A percentile compares a stretch with the other conserved stretches of the same genome.
These are phyloP conservation scores for Diadema setosum DNA, from an alignment of 35 echinoderm and acorn worm genomes.

Conservation along the genomic window DNA sequence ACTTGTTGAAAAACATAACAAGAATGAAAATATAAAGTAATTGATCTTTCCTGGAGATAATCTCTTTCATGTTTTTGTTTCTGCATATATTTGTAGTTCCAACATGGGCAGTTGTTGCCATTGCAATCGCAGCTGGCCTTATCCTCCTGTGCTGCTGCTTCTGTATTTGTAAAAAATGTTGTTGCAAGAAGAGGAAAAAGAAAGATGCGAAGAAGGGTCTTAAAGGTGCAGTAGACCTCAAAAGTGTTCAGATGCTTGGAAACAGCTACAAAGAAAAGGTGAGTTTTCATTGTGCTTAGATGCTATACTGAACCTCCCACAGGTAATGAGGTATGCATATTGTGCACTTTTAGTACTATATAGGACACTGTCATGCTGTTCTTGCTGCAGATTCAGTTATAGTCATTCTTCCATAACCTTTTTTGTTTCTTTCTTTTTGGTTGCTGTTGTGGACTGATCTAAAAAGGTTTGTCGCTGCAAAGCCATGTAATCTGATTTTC, in stretches of 20 bases:
- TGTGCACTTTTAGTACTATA: too few species aligned
- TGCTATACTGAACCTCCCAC: too few species aligned
- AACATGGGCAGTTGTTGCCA: constrained; percentile 71
- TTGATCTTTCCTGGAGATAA: neutral
- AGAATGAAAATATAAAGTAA: neutral
- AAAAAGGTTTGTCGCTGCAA: too few species aligned
- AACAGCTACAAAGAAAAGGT: constrained; percentile 98
- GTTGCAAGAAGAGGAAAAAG: constrained; percentile 98
- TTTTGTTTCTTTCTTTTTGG: too few species aligned
- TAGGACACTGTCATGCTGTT: too few species aligned
- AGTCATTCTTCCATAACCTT: too few species aligned
- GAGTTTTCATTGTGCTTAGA: constrained; percentile 6
- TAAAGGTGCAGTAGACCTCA: constrained; percentile 93
- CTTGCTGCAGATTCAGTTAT: too few species aligned
- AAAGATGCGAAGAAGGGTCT: constrained; percentile 96
- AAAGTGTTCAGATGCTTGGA: constrained; percentile 97
- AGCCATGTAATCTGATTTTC: too few species aligned
- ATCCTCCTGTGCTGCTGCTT: constrained; percentile 90
- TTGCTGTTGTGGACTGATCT: too few species aligned
- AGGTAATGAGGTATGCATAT: too few species aligned
- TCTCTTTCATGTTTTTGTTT: neutral
- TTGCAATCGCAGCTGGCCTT: constrained; percentile 80
- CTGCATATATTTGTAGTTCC: constrained; percentile 51
- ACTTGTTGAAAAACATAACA: neutral
- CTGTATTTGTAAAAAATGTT: constrained; percentile 96